A percentile compares a stretch with the other conserved stretches of the same genome.
Conservation (phyloP, 2,888 invertebrate genomes). For the Microctonus aethiopoides region DNA sequence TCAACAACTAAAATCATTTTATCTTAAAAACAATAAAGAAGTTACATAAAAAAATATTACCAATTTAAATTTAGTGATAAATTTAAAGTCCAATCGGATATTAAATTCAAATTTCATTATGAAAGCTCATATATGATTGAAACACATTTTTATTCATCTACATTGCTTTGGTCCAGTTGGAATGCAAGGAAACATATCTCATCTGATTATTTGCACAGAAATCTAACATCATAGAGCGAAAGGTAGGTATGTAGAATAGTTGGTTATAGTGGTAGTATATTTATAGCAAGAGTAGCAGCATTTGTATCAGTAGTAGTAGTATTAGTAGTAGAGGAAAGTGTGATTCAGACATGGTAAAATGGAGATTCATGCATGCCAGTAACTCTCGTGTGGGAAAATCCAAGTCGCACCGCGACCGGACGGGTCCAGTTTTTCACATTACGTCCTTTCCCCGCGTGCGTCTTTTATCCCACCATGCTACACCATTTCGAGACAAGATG, state of each 20-base stretch:
- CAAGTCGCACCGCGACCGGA: slow-evolving; percentile 51
- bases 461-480: not conserved
- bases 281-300: not conserved
- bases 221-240: not conserved
- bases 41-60: too few relatives aligned
- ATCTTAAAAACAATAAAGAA: too few relatives aligned
- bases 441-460: slow-evolving; percentile 21
- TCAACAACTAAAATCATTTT: too few relatives aligned
- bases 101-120: too few relatives aligned
- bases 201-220: slow-evolving; percentile 21
- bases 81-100: too few relatives aligned
- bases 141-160: slow-evolving; percentile 3
- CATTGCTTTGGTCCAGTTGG: not conserved
- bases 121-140: too few relatives aligned
- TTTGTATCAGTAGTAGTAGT: not conserved
- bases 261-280: not conserved
- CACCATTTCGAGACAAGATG: slow-evolving; percentile 53
- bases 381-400: slow-evolving; percentile 61
- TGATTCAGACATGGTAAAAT: slow-evolving; percentile 10
- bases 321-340: not conserved
- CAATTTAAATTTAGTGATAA: too few relatives aligned
- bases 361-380: slow-evolving; percentile 34
- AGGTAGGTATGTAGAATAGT: not conserved
- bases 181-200: slow-evolving; percentile 27
- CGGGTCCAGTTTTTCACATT: slow-evolving; percentile 32